phyloP scores from a whole-genome alignment of 53 echinoderm and acorn worm species.

The Pentamera pediparva region DNA sequence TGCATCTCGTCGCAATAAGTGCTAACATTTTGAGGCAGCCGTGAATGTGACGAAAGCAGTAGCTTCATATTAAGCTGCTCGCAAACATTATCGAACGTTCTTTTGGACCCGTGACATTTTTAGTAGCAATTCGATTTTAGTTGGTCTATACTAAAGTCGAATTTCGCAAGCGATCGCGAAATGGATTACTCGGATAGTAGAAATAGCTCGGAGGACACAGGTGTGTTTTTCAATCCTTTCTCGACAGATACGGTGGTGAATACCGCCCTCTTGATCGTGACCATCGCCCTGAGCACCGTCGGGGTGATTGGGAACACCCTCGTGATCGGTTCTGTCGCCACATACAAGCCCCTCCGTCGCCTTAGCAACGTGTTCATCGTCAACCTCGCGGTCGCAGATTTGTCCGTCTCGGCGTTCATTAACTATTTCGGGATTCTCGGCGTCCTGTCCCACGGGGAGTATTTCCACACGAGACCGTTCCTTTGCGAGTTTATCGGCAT shows the following conservation, averaged over 20 bases:
- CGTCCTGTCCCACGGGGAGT: constrained; percentile 46
- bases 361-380: constrained; percentile 71
- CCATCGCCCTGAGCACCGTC: constrained; percentile 38
- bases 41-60: too few relatives aligned
- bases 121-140: too few relatives aligned
- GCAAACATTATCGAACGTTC: too few relatives aligned
- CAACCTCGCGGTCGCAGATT: constrained; percentile 69
- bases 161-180: too few relatives aligned
- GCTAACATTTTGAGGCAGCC: too few relatives aligned
- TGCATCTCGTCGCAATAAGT: too few relatives aligned
- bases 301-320: constrained; percentile 62
- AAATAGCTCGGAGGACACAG: too few relatives aligned
- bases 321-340: constrained; percentile 65
- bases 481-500: constrained; percentile 69
- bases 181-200: too few relatives aligned
- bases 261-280: constrained; percentile 39
- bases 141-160: too few relatives aligned
- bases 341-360: constrained; percentile 52
- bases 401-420: constrained; percentile 64
- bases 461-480: constrained; percentile 42
- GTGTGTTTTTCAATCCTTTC: constrained; percentile 28
- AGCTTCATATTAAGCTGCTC: too few relatives aligned
- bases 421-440: constrained; percentile 65
- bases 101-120: too few relatives aligned
- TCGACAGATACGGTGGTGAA: constrained; percentile 41